phyloP scores from a whole-genome alignment of 2,888 invertebrate species.

The Galeopsomyia nigrocyanea region DNA sequence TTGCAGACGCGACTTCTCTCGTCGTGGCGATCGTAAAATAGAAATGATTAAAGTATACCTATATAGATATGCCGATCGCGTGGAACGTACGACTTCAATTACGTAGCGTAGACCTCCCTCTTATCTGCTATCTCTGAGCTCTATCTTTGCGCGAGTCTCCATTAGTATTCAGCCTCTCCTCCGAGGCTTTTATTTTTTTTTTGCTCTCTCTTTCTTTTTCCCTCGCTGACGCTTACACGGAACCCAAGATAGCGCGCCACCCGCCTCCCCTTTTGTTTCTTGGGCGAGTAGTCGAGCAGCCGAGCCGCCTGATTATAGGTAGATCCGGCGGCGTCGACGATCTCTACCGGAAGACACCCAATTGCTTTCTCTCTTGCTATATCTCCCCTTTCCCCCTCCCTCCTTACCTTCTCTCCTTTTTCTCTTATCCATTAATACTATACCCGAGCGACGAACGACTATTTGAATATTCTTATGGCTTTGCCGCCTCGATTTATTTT shows the following conservation, averaged over 20 bases:
- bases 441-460: background rate
- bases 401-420: background rate
- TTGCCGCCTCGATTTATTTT: background rate
- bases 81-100: slow-evolving; percentile 27
- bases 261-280: no score
- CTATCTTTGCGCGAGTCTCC: slow-evolving; percentile 21
- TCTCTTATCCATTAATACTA: slow-evolving; percentile 21
- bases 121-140: slow-evolving; percentile 23
- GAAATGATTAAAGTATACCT: background rate
- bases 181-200: no score
- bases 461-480: slow-evolving; percentile 19
- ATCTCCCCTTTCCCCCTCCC: background rate
- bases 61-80: slow-evolving; percentile 17
- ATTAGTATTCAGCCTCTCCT: slow-evolving; percentile 35
- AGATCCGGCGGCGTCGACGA: no score
- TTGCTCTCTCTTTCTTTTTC: no score
- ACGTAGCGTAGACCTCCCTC: background rate
- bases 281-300: no score
- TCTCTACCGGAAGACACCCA: no score
- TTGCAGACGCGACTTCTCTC: background rate
- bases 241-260: no score
- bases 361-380: no score
- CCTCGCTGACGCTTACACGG: no score
- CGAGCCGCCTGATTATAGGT: no score
- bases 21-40: background rate